Evolutionary conservation across 2,113 vertebrate genomes (phyloP).

Genomic region (Clinocottus analis): DNA sequence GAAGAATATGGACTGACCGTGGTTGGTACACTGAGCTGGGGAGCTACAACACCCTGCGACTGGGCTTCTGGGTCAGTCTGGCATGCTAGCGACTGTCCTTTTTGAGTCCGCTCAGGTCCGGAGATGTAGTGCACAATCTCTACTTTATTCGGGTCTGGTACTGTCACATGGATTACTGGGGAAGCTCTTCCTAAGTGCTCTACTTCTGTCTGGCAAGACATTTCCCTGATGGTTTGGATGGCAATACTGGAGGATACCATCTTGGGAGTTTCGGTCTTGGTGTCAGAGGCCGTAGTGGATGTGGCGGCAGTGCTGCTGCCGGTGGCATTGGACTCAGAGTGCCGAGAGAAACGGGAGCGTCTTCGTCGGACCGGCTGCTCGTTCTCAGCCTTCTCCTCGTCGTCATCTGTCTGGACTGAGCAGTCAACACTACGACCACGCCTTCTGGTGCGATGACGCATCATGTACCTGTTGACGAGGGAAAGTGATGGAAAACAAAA

Average conservation of each 20-base stretch:
- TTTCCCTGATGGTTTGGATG: conserved; percentile 91
- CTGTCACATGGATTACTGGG: conserved; percentile 94
- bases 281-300: conserved; percentile 67
- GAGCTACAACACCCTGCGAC: conserved; percentile 89
- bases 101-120: conserved; percentile 93
- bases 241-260: conserved; percentile 89
- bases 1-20: conserved; percentile 92
- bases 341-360: conserved; percentile 89
- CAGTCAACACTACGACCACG: conserved; percentile 92
- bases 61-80: conserved; percentile 94
- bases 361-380: conserved; percentile 93
- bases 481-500: not conserved
- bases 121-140: conserved; percentile 97
- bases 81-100: conserved; percentile 94
- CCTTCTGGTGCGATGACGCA: conserved; percentile 87
- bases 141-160: conserved; percentile 91
- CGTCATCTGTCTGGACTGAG: conserved; percentile 96
- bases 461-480: conserved; percentile 79
- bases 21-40: conserved; percentile 91
- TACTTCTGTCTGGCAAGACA: conserved; percentile 79
- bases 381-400: conserved; percentile 93
- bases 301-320: conserved; percentile 29
- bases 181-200: conserved; percentile 90
- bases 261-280: conserved; percentile 83
- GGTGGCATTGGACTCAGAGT: conserved; percentile 82